Conservation (phyloP, 2,888 invertebrate genomes). For the Pollenia angustigena region DNA sequence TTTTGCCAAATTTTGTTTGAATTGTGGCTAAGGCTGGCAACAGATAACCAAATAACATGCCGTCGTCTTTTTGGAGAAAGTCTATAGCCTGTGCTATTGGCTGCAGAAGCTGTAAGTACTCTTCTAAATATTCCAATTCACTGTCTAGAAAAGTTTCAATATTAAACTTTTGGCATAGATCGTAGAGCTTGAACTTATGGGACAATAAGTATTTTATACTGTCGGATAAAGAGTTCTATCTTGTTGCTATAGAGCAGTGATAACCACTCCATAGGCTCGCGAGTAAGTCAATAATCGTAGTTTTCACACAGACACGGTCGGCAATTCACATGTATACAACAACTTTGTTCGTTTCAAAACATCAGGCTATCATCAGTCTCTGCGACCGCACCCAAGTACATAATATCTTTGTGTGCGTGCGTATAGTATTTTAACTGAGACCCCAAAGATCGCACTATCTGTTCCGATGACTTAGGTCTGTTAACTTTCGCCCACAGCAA, state of each 20-base stretch:
- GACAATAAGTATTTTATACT: slow-evolving; percentile 17
- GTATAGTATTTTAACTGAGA: slow-evolving; percentile 25
- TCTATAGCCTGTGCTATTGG: slow-evolving; percentile 54
- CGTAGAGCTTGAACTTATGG: not conserved
- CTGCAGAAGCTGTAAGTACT: slow-evolving; percentile 52
- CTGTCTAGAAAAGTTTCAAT: slow-evolving; percentile 50
- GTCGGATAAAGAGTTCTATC: slow-evolving; percentile 23
- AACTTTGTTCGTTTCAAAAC: too few relatives aligned
- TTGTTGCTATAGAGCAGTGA: slow-evolving; percentile 33
- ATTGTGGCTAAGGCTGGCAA: slow-evolving; percentile 51
- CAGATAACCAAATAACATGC: slow-evolving; percentile 58
- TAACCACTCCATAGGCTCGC: too few relatives aligned
- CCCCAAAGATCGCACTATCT: slow-evolving; percentile 2
- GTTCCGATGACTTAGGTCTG: slow-evolving; percentile 38
- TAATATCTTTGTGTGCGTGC: too few relatives aligned
- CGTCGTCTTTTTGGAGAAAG: slow-evolving; percentile 56
- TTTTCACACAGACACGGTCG: too few relatives aligned
- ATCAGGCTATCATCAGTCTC: too few relatives aligned
- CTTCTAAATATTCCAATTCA: slow-evolving; percentile 53
- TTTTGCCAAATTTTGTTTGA: slow-evolving; percentile 44
- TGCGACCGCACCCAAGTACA: too few relatives aligned
- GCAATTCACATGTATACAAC: too few relatives aligned
- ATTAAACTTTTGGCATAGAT: slow-evolving; percentile 55
- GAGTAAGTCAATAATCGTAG: too few relatives aligned
- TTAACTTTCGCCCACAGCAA: slow-evolving; percentile 16